A percentile compares a stretch with the other conserved stretches of the same genome.
Conservation (phyloP, 2,113 vertebrate genomes). For the Caranx melampygus region DNA sequence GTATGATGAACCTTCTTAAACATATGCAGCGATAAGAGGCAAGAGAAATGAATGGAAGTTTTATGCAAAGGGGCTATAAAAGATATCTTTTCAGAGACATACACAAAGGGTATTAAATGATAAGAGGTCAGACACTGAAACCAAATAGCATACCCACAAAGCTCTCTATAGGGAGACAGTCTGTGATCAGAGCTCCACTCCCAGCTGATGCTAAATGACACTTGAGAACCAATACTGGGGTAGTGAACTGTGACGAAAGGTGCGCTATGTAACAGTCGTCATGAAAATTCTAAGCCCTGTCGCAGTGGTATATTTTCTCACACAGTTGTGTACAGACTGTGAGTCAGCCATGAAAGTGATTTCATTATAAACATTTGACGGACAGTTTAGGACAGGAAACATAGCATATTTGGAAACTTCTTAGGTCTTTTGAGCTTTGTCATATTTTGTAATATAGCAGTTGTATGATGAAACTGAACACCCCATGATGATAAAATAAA, state of each 20-base stretch:
- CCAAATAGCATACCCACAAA: slow-evolving; percentile 46
- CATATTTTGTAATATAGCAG: no score
- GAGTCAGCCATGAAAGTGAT: background rate
- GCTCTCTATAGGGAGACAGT: slow-evolving; percentile 38
- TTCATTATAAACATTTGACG: background rate
- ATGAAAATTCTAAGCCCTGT: slow-evolving; percentile 18
- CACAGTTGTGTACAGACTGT: background rate
- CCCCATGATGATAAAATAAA: no score
- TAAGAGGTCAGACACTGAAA: slow-evolving; percentile 56
- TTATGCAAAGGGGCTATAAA: slow-evolving; percentile 52
- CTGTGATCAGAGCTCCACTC: slow-evolving; percentile 47
- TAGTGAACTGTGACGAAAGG: slow-evolving; percentile 52
- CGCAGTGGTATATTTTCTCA: background rate
- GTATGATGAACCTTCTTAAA: slow-evolving; percentile 32
- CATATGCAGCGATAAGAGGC: slow-evolving; percentile 21
- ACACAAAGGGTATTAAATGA: slow-evolving; percentile 69
- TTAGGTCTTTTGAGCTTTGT: no score
- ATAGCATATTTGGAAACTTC: no score
- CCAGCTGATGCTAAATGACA: slow-evolving; percentile 54
- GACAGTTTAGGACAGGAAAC: slow-evolving; percentile 10
- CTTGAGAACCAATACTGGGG: slow-evolving; percentile 44
- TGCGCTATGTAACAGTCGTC: background rate
- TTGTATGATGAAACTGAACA: no score
- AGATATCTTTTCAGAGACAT: slow-evolving; percentile 49
- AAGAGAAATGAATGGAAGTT: slow-evolving; percentile 59